Conservation (phyloP, 2,888 invertebrate species). For the Glaucopsyche alexis region DNA sequence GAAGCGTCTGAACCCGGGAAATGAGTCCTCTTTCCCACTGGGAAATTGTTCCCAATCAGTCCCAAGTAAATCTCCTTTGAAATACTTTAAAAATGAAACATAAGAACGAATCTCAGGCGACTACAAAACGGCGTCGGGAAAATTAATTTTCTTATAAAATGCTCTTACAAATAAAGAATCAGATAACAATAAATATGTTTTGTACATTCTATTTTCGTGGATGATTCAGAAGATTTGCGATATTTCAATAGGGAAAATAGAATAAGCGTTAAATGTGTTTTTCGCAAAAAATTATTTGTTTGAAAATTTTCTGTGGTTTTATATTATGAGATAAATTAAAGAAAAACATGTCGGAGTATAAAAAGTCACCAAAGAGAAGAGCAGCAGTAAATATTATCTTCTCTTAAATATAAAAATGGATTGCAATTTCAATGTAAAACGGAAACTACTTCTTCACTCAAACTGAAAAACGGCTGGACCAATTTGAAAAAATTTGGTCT, state of each 20-base stretch:
- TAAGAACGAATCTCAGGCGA: conserved; percentile 49
- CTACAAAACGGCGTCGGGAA: conserved; percentile 32
- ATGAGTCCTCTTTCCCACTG: conserved; percentile 73
- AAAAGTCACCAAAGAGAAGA: neutral
- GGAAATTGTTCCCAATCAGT: conserved; percentile 76
- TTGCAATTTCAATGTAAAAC: too few relatives aligned
- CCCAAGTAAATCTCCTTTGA: conserved; percentile 67
- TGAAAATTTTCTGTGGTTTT: neutral
- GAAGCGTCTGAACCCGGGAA: conserved; percentile 68
- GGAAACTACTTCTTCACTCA: too few relatives aligned
- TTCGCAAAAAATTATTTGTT: neutral
- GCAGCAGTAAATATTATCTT: too few relatives aligned
- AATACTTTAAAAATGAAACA: conserved; percentile 65
- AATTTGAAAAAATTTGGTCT: too few relatives aligned
- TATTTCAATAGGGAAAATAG: conserved; percentile 5
- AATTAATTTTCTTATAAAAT: conserved; percentile 38
- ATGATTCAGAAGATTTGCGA: conserved; percentile 13
- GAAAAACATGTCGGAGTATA: too few relatives aligned
- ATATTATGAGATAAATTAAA: neutral
- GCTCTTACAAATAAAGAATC: neutral
- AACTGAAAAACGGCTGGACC: too few relatives aligned
- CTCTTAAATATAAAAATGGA: too few relatives aligned
- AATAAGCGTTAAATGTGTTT: neutral
- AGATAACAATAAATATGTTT: conserved; percentile 19
- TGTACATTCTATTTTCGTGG: neutral